Base-by-base conservation (phyloP, 2,888 invertebrate genomes). In the Caenorhabditis sp. region DNA sequence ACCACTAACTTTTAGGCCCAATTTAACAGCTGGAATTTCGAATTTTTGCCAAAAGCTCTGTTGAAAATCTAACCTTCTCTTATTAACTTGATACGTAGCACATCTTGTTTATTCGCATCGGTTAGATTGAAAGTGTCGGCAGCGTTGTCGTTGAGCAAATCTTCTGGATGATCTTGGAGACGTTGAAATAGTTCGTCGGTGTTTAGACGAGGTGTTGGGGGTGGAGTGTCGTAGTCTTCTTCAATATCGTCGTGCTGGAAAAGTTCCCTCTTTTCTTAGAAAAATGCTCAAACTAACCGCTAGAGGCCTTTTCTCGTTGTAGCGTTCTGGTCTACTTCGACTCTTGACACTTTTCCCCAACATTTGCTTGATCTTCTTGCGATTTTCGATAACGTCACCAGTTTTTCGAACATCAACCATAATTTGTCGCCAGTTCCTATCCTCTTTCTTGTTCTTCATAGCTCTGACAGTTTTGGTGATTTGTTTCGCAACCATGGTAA, bases 1-100 rank as follows among this genome's bases (percentile, higher is more conserved):
- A 0, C 82, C 82, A 4, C 71, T 58, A n/a, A 82, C 50, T 43
- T 55, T 36, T 17, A 80, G 43, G 8, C 77, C 78, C 24, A 82
- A 43, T 62, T 82, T 78, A 10, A 81, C 74, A 8, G 68, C 77
- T 75, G 64, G n/a, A 68, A 68, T n/a, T 12, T 36, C n/a, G 12
- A 12, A 17, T 10, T n/a, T n/a, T n/a, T n/a, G n/a, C n/a, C n/a
- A n/a, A 37, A 59, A n/a, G 14, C n/a, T 55, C 4, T 19, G 5
- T 54, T 19, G n/a, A n/a, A 51, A n/a, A 0, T 24, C 55, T 0
- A 36, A 68, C 69, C 59, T 19, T 73, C 69, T 43, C 73, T 24
- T 1, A 73, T 66, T 49, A 73, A 37, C 26, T 63, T 65, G 14
- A 73, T 69, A n/a, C 73, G 31, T 10, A 58, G 36, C 1, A 73